phyloP scores from a whole-genome alignment of 2,113 vertebrate species.

The Plecturocebus donacophilus region DNA sequence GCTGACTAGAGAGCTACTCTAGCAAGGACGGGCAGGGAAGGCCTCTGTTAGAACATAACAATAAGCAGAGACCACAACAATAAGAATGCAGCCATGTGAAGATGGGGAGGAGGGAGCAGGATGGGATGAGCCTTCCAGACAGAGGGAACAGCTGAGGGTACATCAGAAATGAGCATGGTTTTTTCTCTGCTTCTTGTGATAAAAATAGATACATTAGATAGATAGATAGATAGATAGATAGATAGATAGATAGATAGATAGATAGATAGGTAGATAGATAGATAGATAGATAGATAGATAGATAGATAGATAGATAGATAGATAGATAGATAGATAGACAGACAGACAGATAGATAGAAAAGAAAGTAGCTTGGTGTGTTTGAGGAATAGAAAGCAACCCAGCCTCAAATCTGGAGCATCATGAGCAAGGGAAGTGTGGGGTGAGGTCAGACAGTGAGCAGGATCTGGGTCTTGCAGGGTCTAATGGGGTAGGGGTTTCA shows the following conservation, averaged over 20 bases:
- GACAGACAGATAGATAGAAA: too few relatives aligned
- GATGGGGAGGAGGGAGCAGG: background rate
- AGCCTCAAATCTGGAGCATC: background rate
- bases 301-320: too few relatives aligned
- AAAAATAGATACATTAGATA: too few relatives aligned
- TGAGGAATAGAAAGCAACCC: background rate
- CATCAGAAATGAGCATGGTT: background rate
- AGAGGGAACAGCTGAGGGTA: background rate
- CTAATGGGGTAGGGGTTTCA: background rate
- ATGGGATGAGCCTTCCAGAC: background rate
- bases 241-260: too few relatives aligned
- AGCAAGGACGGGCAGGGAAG: background rate
- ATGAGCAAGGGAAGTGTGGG: background rate
- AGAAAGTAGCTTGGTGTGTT: background rate
- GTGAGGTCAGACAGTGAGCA: background rate
- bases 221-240: too few relatives aligned
- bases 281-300: too few relatives aligned
- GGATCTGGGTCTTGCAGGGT: background rate
- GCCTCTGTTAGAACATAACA: background rate
- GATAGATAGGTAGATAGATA: too few relatives aligned
- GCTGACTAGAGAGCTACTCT: background rate
- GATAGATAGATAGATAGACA: too few relatives aligned
- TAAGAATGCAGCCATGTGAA: background rate
- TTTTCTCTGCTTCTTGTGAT: too few relatives aligned
- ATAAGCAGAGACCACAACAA: background rate